A percentile compares a stretch with the other conserved stretches of the same genome.
phyloP scores from a whole-genome alignment of 2,888 invertebrate genomes.

The Myathropa florea region DNA sequence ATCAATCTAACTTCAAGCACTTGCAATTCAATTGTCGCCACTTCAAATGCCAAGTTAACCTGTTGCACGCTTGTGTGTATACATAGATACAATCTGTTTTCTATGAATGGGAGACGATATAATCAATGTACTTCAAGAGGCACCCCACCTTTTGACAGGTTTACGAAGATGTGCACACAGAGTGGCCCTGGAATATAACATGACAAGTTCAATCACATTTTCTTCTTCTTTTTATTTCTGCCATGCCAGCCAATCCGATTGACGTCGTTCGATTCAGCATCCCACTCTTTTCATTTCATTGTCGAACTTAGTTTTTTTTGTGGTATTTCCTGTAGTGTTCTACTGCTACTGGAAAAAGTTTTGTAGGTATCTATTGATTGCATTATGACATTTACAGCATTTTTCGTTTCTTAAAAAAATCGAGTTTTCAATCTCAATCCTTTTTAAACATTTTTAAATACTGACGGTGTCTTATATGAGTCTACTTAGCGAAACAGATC shows the following conservation, averaged over 20 bases:
- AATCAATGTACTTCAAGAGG: background rate
- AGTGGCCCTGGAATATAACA: background rate
- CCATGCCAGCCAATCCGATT: background rate
- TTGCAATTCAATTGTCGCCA: background rate
- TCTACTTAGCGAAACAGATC: no score
- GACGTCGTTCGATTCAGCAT: background rate
- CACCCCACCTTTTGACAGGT: background rate
- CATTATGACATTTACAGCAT: background rate
- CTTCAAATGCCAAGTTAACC: background rate
- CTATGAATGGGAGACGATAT: background rate
- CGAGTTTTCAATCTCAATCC: no score
- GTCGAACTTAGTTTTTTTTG: background rate
- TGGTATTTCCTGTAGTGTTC: background rate
- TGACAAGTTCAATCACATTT: background rate
- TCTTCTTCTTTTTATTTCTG: background rate
- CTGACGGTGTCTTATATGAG: no score
- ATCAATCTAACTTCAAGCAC: background rate
- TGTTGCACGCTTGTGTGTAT: background rate
- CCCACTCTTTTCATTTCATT: background rate
- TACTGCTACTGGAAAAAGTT: background rate
- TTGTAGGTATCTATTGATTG: background rate
- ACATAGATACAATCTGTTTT: background rate
- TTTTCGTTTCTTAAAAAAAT: background rate
- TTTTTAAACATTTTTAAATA: no score
- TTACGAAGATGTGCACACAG: background rate